phyloP scores from a whole-genome alignment of 2,797 vertebrate genomes.

The Sebastes dallii region DNA sequence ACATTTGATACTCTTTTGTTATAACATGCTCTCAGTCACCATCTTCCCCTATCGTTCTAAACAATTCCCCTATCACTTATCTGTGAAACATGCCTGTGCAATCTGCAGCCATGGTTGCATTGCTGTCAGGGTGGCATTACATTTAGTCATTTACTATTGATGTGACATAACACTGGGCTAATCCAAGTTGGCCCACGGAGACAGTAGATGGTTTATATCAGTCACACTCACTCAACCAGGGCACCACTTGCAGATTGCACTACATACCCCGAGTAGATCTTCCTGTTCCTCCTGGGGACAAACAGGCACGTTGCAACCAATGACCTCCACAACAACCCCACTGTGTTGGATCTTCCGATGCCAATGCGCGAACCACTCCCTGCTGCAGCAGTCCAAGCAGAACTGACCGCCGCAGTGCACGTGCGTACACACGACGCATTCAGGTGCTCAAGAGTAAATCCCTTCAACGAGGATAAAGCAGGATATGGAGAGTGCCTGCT shows the following conservation, averaged over 20 bases:
- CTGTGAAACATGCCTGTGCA: not conserved
- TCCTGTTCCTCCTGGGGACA: slow-evolving; percentile 60
- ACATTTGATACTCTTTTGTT: not conserved
- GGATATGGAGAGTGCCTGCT: slow-evolving; percentile 19
- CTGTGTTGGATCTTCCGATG: slow-evolving; percentile 23
- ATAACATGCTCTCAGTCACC: not conserved
- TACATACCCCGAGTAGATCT: slow-evolving; percentile 71
- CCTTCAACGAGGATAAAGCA: slow-evolving; percentile 68
- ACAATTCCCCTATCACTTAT: not conserved
- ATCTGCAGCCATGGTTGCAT: not conserved
- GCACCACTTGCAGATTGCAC: not conserved
- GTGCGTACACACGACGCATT: slow-evolving; percentile 32
- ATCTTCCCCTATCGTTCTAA: not conserved
- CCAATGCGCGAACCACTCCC: not conserved
- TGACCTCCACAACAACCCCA: slow-evolving; percentile 66
- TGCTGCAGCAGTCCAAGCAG: slow-evolving; percentile 4
- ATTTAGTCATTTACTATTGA: slow-evolving; percentile 24
- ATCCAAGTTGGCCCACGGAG: slow-evolving; percentile 31
- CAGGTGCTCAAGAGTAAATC: slow-evolving; percentile 72
- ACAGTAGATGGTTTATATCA: not conserved
- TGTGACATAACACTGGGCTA: slow-evolving; percentile 32
- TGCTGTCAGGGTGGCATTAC: slow-evolving; percentile 17
- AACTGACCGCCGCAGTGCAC: slow-evolving; percentile 12
- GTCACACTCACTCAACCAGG: slow-evolving; percentile 23
- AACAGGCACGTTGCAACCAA: slow-evolving; percentile 30